These are phyloP conservation scores for Calephelis virginiensis DNA, from an alignment of 1,140 invertebrate species.

Conservation along the genomic window DNA sequence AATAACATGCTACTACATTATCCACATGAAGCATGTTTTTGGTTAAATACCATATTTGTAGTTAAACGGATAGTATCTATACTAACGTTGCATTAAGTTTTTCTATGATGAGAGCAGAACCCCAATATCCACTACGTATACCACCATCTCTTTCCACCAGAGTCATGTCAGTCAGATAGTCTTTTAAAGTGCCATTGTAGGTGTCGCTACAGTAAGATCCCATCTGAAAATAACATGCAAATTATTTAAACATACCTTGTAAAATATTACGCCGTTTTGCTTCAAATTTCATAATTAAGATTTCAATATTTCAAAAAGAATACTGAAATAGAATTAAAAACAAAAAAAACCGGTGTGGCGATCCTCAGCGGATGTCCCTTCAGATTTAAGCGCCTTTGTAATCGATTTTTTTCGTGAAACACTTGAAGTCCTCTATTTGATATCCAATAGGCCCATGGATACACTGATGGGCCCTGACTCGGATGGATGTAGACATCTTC, in stretches of 20 bases:
- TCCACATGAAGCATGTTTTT: too few relatives aligned
- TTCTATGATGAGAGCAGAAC: conserved; percentile 42
- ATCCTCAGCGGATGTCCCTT: conserved; percentile 45
- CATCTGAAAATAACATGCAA: conserved; percentile 32
- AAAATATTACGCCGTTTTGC: too few relatives aligned
- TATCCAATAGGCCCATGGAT: conserved; percentile 49
- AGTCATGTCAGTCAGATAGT: conserved; percentile 46
- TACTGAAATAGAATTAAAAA: conserved; percentile 13
- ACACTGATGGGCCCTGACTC: conserved; percentile 29
- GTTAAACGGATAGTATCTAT: too few relatives aligned
- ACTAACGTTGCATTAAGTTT: conserved; percentile 52
- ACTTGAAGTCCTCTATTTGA: conserved; percentile 31
- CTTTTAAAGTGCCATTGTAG: conserved; percentile 46
- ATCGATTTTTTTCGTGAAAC: conserved; percentile 38
- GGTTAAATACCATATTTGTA: too few relatives aligned
- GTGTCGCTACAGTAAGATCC: conserved; percentile 42
- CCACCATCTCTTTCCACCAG: conserved; percentile 46
- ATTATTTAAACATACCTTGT: not conserved
- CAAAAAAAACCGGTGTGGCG: conserved; percentile 48
- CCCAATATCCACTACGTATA: conserved; percentile 41
- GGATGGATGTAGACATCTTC: conserved; percentile 51
- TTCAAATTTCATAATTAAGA: too few relatives aligned
- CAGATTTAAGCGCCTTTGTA: conserved; percentile 43
- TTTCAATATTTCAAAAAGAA: too few relatives aligned
- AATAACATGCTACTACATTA: too few relatives aligned